These are phyloP conservation scores for Calcarius lapponicus DNA, from an alignment of 2,797 vertebrate species.

Conservation along the genomic window DNA sequence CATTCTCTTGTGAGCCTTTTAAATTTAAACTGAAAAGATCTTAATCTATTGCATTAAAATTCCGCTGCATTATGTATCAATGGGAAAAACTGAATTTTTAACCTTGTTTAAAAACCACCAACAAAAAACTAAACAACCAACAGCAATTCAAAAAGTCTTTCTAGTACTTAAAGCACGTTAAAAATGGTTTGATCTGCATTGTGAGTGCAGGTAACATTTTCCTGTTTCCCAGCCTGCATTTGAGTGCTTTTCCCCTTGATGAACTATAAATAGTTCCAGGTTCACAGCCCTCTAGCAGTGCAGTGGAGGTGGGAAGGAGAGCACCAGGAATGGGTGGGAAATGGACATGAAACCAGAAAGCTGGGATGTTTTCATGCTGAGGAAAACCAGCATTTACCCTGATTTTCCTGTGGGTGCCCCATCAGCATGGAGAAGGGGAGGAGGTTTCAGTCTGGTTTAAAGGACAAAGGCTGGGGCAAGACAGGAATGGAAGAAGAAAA, in stretches of 20 bases:
- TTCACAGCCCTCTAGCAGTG: background rate
- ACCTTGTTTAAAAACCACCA: background rate
- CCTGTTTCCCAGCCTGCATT: background rate
- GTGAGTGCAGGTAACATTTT: background rate
- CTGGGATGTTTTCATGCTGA: background rate
- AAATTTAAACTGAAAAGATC: background rate
- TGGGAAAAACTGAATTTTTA: background rate
- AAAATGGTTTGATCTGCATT: background rate
- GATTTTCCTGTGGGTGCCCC: background rate
- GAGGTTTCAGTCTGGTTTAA: background rate
- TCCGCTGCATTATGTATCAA: background rate
- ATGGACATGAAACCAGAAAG: background rate
- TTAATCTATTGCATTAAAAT: background rate
- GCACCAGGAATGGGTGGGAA: background rate
- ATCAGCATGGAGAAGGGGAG: rapidly evolving
- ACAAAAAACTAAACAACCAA: background rate
- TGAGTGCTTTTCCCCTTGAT: background rate
- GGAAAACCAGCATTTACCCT: background rate
- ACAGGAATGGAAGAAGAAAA: background rate
- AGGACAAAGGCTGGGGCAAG: background rate
- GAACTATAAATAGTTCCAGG: background rate
- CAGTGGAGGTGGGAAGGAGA: background rate
- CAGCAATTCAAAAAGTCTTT: background rate
- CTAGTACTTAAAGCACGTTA: background rate
- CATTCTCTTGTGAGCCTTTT: background rate